Base-by-base conservation (phyloP, 2,797 vertebrate species). In the Sebastes steindachneri region DNA sequence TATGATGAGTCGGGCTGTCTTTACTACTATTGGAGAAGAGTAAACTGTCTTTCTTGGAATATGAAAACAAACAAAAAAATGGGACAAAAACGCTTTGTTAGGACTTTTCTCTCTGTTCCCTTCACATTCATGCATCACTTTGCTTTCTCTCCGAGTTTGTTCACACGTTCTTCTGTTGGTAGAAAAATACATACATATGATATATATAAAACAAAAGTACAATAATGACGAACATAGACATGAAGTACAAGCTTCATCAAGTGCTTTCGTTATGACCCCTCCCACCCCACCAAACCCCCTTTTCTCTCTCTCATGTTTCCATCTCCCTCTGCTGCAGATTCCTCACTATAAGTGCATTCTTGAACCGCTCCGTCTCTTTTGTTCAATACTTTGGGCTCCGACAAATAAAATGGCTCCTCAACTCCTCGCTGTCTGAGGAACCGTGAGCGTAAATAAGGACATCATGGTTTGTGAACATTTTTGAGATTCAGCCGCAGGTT, bases 141-240 rank as follows among this genome's bases (percentile, higher is more conserved):
- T 68, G 54, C 77, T 85, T 81, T 73, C 90, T 86, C 82, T 85
- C 84, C 5, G 9, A 53, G 62, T 77, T 86, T 74, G 71, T 72
- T 88, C 86, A 91, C 88, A 78, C 74, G 55, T 88, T 89, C 74
- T 83, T 89, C 85, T 90, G 85, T 92, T 88, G 93, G 91, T 95
- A 95, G 90, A 96, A 96, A 96, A 96, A 95, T 95, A 95, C 94
- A 91, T 92, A 95, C 93, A 93, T 92, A 87, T 90, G 84, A 91
- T 91, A 92, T 94, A 92, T 84, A 14, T 63, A 6, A 89, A 89
- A 88, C 89, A 89, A 93, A 93, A 87, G 78, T 86, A 92, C 89
- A 91, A 93, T 69, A 78, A 92, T 89, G 92, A 93, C 90, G 88
- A 94, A 95, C 89, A 88, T 83, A 93, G 88, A 86, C 72, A 77